Base-by-base conservation (phyloP, 2,888 invertebrate genomes). In the Mimas tiliae region DNA sequence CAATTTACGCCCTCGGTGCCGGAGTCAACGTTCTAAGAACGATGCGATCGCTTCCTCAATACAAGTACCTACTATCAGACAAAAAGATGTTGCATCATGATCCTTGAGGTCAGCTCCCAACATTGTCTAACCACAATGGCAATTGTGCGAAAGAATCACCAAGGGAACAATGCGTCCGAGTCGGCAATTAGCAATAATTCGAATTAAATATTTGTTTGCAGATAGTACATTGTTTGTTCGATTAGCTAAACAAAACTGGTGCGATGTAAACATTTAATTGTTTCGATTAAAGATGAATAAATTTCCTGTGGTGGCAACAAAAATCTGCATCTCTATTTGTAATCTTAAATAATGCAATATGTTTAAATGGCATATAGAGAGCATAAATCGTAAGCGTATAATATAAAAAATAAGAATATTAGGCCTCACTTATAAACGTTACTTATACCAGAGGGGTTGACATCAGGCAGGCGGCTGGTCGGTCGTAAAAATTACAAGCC, bases 111-210 rank as follows among this genome's bases (percentile, higher is more conserved):
- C 91, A 88, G 79, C 87, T 93, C 93, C 88, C 93, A 93, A 93
- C 90, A 92, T 92, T 91, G 91, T 92, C 79, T 84, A 71, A 80
- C 82, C 76, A 93, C 93, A 93, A 93, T 91, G 83, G 90, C 89
- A 87, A 92, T 93, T 93, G 93, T 92, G 89, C 85, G 89, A 91
- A 89, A 85, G 89, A 89, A 87, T 86, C 84, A 78, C 82, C 82
- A 78, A 69, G 76, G 69, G 79, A 83, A 93, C 92, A 93, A 93
- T 93, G 82, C 88, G 74, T 82, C 75, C 80, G 74, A 83, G 82
- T 86, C 84, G 81, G 88, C 89, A 91, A 93, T 93, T 93, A 93
- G 87, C 82, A 82, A 82, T 76, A 79, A 58, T 58, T 58, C 84
- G 83, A 91, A 90, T 92, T 91, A 91, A 87, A 89, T 89, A 89